Conservation (phyloP, 2,888 invertebrate species). For the Chrysolina haemoptera region DNA sequence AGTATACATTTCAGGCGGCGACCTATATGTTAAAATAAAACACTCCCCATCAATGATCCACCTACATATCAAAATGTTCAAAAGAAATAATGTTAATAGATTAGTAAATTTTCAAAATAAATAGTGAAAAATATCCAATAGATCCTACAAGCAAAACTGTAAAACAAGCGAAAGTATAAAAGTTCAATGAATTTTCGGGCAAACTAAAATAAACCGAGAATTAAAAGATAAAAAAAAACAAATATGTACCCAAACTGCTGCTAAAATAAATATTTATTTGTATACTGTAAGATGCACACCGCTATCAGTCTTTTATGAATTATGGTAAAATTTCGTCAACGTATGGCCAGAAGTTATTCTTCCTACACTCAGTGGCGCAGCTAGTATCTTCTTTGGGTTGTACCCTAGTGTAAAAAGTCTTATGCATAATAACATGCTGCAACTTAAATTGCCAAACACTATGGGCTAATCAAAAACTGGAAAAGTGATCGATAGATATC, state of each 20-base stretch:
- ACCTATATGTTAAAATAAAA: too few relatives aligned
- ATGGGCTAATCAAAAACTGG: background rate
- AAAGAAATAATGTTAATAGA: slow-evolving; percentile 20
- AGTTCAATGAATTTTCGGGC: slow-evolving; percentile 11
- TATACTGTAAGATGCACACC: slow-evolving; percentile 33
- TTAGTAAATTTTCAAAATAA: slow-evolving; percentile 39
- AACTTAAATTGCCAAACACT: too few relatives aligned
- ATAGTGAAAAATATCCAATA: slow-evolving; percentile 42
- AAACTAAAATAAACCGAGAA: slow-evolving; percentile 20
- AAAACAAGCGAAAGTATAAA: slow-evolving; percentile 31
- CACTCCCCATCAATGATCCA: slow-evolving; percentile 11
- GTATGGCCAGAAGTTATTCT: slow-evolving; percentile 8
- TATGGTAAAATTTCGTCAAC: background rate
- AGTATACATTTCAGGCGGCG: background rate
- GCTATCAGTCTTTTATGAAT: slow-evolving; percentile 21
- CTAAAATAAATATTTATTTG: slow-evolving; percentile 33
- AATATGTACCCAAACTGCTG: slow-evolving; percentile 29
- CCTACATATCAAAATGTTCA: slow-evolving; percentile 17
- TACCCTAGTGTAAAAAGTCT: too few relatives aligned
- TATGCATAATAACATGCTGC: too few relatives aligned
- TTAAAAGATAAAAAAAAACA: background rate
- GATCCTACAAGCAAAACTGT: slow-evolving; percentile 29
- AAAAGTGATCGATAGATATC: too few relatives aligned
- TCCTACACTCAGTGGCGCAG: background rate
- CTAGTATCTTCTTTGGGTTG: too few relatives aligned